These are phyloP conservation scores for Eubucco bourcierii DNA, from an alignment of 2,113 vertebrate genomes.

Conservation along the genomic window DNA sequence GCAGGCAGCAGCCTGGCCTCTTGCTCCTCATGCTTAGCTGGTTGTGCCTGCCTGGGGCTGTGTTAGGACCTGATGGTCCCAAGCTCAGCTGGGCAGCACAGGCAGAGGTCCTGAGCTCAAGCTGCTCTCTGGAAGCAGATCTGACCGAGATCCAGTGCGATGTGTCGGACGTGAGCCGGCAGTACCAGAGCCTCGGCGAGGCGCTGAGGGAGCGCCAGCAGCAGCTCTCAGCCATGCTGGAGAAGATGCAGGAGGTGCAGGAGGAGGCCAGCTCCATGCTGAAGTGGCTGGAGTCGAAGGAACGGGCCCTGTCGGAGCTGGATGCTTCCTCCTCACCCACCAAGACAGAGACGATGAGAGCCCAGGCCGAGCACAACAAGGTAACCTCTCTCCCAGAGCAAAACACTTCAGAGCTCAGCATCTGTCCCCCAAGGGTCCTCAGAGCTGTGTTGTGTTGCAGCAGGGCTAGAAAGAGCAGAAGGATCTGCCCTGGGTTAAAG, in stretches of 20 bases:
- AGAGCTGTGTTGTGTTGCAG: accelerated
- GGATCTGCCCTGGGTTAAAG: not conserved
- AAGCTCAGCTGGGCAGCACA: accelerated
- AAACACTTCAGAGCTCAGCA: accelerated
- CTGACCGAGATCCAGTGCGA: constrained; percentile 94
- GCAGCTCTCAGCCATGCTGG: constrained; percentile 78
- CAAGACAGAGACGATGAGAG: constrained; percentile 84
- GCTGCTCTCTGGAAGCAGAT: constrained; percentile 75
- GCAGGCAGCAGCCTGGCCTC: not conserved
- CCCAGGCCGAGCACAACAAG: constrained; percentile 94
- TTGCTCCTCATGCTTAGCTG: not conserved
- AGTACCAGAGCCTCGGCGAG: constrained; percentile 82
- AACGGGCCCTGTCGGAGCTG: constrained; percentile 78
- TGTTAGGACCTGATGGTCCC: accelerated
- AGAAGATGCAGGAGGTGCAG: constrained; percentile 79
- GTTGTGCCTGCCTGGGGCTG: not conserved
- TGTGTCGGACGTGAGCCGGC: constrained; percentile 84
- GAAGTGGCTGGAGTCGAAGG: constrained; percentile 87
- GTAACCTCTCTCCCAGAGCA: constrained; percentile 42
- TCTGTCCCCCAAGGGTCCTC: not conserved
- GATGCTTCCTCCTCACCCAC: constrained; percentile 83
- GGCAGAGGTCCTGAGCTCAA: accelerated
- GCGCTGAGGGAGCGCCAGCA: constrained; percentile 78
- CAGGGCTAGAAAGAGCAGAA: not conserved
- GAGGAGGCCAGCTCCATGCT: constrained; percentile 78